These are phyloP conservation scores for Drosophila seguyi DNA, from an alignment of 1,140 invertebrate genomes.

Conservation along the genomic window DNA sequence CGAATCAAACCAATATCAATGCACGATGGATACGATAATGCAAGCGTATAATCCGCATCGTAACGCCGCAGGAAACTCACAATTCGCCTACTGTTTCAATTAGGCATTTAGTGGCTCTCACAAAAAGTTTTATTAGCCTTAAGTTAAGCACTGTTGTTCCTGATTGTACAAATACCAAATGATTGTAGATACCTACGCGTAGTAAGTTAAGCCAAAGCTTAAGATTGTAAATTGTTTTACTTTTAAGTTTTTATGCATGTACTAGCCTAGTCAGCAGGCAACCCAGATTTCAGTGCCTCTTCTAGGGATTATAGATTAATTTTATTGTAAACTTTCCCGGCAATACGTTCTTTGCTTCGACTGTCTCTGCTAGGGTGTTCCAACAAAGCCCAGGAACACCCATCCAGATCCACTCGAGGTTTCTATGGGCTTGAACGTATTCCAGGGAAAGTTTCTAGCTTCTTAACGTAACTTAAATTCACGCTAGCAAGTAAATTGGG, in stretches of 20 bases:
- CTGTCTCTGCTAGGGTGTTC: constrained; percentile 51
- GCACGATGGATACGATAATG: constrained; percentile 84
- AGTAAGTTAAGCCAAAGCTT: constrained; percentile 48
- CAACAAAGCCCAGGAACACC: constrained; percentile 58
- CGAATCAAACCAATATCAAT: constrained; percentile 72
- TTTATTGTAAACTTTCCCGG: constrained; percentile 36
- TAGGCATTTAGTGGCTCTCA: constrained; percentile 28
- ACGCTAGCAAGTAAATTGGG: constrained; percentile 1
- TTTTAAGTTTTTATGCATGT: constrained; percentile 8
- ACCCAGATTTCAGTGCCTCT: constrained; percentile 34
- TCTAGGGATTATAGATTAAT: constrained; percentile 8
- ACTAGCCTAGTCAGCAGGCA: constrained; percentile 31
- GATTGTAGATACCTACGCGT: constrained; percentile 71
- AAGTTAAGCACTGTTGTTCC: constrained; percentile 57
- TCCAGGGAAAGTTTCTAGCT: constrained; percentile 45
- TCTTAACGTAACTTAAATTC: background rate
- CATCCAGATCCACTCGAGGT: constrained; percentile 30
- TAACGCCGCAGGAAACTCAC: constrained; percentile 66
- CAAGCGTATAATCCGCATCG: constrained; percentile 84
- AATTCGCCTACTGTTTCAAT: constrained; percentile 79
- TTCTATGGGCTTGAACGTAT: constrained; percentile 60
- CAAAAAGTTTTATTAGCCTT: constrained; percentile 37
- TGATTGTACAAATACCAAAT: constrained; percentile 77
- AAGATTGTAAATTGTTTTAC: constrained; percentile 51
- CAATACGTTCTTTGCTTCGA: constrained; percentile 37